A percentile compares a stretch with the other conserved stretches of the same genome.
phyloP scores from a whole-genome alignment of 92 coral and sea anemone species.

The Paramuricea clavata region DNA sequence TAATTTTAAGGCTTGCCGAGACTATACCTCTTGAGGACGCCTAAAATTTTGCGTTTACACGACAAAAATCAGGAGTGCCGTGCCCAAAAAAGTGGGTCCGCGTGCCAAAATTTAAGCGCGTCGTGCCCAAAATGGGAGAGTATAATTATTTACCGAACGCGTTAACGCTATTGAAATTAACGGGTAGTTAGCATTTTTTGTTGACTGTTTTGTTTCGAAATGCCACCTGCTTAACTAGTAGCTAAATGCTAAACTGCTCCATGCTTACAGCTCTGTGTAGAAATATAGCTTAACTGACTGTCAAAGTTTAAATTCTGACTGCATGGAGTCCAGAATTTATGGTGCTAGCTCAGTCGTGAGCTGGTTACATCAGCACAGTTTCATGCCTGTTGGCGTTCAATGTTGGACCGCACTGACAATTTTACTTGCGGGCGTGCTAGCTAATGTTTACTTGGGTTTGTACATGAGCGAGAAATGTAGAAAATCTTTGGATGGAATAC shows the following conservation, averaged over 20 bases:
- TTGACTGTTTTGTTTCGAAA: neutral
- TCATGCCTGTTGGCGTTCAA: neutral
- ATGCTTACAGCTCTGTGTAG: neutral
- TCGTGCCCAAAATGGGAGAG: too few relatives aligned
- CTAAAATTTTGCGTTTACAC: too few relatives aligned
- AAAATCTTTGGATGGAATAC: neutral
- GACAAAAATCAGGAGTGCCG: too few relatives aligned
- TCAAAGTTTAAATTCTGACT: neutral
- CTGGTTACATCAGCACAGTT: neutral
- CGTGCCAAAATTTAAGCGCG: too few relatives aligned
- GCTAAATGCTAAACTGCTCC: neutral
- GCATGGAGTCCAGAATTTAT: neutral
- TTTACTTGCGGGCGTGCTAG: constrained; percentile 11
- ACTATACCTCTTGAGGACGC: too few relatives aligned
- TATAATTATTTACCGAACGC: neutral
- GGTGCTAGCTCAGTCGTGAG: neutral
- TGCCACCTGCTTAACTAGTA: neutral
- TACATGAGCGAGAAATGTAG: constrained; percentile 13
- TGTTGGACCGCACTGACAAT: neutral
- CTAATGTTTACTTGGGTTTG: constrained; percentile 13
- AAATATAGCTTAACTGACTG: neutral
- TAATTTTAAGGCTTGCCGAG: too few relatives aligned
- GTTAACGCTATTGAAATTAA: neutral
- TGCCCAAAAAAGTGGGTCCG: too few relatives aligned
- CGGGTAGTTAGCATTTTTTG: neutral